Evolutionary conservation across 1,140 invertebrate genomes (phyloP), one percentile per base, ranked within the genome.

Genomic region (Protaetia brevitarsis): DNA sequence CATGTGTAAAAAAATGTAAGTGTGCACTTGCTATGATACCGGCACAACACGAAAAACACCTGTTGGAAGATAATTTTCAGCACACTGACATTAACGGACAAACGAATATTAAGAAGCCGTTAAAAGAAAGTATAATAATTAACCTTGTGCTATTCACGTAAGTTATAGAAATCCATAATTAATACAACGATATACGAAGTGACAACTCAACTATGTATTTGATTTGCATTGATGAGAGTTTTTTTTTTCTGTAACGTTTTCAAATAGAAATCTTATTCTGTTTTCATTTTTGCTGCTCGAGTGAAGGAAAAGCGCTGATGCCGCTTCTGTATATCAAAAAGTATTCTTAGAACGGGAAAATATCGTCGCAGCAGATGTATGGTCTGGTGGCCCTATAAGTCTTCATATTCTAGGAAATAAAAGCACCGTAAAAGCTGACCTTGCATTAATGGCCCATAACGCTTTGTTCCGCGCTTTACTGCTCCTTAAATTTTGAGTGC

Each of bases 401-500:
- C 41, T 45, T 1, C 16, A 45, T 45, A 45, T 45, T 45, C 41
- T 1, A 6, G 7, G 41, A 45, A 45, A 45, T 45, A 45, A 45
- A 45, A 45, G 13, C 23, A 3, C 23, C 41, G 41, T 45, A 45
- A 45, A 45, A 13, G 10, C 41, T 45, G 41, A 45, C 41, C 41
- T 45, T 45, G 41, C 41, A 45, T 13, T 45, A 45, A 45, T 45
- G 41, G 41, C 13, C 16, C 41, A 45, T 45, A 45, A 45, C 41
- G 11, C 41, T 45, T 45, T 45, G 41, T 45, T 45, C 16, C n/a
- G n/a, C n/a, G 41, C 41, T 45, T 45, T 45, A 45, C 13, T 45
- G 41, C 41, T 45, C 41, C 41, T 16, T 45, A 45, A 45, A 45
- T 45, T 45, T 45, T 45, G 41, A 45, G 41, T 45, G 13, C 41